These are phyloP conservation scores for Diadromus collaris DNA, from an alignment of 2,888 invertebrate genomes.

Conservation along the genomic window DNA sequence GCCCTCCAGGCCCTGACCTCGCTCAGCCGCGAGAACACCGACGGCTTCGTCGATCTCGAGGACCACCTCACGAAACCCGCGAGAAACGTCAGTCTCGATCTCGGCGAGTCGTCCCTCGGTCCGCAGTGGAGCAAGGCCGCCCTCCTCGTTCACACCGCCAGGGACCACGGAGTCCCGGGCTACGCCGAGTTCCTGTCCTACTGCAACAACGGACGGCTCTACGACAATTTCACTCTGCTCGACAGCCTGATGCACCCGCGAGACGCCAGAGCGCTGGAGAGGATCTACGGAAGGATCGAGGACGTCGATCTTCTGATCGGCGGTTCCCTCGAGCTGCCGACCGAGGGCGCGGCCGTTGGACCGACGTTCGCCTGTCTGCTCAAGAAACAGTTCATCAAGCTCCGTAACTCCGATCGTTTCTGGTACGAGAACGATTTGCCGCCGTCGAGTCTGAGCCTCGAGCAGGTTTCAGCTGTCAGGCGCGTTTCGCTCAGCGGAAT, in stretches of 20 bases:
- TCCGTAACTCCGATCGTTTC: slow-evolving; percentile 94
- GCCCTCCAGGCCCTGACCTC: slow-evolving; percentile 88
- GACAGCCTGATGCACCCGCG: slow-evolving; percentile 65
- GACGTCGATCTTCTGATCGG: slow-evolving; percentile 94
- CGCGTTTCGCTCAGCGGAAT: slow-evolving; percentile 90
- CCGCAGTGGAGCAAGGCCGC: slow-evolving; percentile 74
- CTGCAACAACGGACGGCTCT: slow-evolving; percentile 75
- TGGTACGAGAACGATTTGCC: slow-evolving; percentile 98
- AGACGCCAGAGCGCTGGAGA: slow-evolving; percentile 67
- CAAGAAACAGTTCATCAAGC: slow-evolving; percentile 89
- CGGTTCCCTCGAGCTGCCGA: slow-evolving; percentile 90
- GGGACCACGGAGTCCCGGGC: slow-evolving; percentile 91
- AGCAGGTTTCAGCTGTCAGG: slow-evolving; percentile 90
- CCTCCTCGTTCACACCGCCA: slow-evolving; percentile 83
- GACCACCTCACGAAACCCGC: slow-evolving; percentile 85
- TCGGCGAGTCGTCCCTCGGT: slow-evolving; percentile 73
- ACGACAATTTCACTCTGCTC: slow-evolving; percentile 70
- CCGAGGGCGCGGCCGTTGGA: slow-evolving; percentile 91
- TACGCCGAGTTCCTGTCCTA: slow-evolving; percentile 86
- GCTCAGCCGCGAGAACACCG: slow-evolving; percentile 85
- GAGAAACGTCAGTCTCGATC: slow-evolving; percentile 83
- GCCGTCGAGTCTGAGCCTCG: slow-evolving; percentile 89
- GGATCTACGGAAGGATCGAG: slow-evolving; percentile 82
- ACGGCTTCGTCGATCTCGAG: slow-evolving; percentile 81
- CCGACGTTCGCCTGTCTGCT: slow-evolving; percentile 94